These are phyloP conservation scores for Magallana angulata DNA, from an alignment of 1,140 invertebrate genomes.

Conservation along the genomic window DNA sequence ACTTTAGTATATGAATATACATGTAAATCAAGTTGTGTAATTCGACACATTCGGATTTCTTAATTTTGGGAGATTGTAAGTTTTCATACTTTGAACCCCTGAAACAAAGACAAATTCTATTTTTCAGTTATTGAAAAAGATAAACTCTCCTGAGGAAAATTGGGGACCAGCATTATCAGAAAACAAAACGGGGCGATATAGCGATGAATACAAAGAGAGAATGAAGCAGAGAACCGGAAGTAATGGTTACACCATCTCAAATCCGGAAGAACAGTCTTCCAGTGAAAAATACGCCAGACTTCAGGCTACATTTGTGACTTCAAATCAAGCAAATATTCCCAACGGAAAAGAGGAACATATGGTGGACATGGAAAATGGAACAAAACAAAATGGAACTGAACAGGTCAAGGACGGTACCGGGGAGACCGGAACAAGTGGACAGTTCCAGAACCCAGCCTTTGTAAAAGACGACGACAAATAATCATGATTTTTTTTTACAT, in stretches of 20 bases:
- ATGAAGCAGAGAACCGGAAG: background rate
- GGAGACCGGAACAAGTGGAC: background rate
- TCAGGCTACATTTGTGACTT: background rate
- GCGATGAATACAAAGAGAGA: background rate
- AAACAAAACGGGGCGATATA: constrained; percentile 57
- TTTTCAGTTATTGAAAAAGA: background rate
- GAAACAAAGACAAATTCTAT: background rate
- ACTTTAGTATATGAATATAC: too few relatives aligned
- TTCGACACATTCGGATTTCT: too few relatives aligned
- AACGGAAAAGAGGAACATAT: background rate
- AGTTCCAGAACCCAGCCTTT: background rate
- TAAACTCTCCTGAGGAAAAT: constrained; percentile 5
- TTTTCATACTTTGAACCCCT: too few relatives aligned
- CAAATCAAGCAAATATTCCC: background rate
- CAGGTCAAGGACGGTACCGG: background rate
- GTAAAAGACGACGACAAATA: background rate
- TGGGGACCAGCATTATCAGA: constrained; percentile 64
- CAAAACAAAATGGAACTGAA: background rate
- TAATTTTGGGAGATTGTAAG: too few relatives aligned
- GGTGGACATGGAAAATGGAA: background rate
- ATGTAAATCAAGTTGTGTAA: too few relatives aligned
- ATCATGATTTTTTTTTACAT: too few relatives aligned
- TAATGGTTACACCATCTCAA: background rate
- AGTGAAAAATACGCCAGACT: background rate
- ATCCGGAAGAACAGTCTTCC: background rate